Conservation (phyloP, 2,113 vertebrate species). For the Chloropsis cyanopogon region DNA sequence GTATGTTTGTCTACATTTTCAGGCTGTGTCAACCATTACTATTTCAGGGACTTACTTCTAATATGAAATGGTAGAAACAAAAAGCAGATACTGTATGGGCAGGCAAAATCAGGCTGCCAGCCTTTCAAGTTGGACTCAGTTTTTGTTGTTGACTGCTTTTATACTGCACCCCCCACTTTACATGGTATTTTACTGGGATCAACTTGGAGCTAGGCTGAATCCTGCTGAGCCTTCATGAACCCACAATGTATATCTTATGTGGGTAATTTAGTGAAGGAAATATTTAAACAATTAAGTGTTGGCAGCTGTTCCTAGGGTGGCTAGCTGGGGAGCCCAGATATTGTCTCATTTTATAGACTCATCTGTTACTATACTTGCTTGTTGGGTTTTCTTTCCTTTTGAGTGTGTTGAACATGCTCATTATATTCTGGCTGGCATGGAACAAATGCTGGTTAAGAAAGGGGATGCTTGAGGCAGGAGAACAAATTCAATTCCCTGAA, state of each 20-base stretch:
- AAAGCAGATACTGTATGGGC: neutral
- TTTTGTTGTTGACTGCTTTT: neutral
- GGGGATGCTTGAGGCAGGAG: neutral
- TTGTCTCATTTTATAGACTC: neutral
- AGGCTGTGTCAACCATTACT: neutral
- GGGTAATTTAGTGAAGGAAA: neutral
- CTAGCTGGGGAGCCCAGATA: neutral
- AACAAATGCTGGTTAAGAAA: neutral
- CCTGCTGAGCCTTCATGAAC: neutral
- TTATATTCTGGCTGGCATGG: neutral
- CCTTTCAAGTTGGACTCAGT: neutral
- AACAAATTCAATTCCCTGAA: neutral
- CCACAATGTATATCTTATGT: neutral
- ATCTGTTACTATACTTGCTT: neutral
- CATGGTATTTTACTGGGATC: neutral
- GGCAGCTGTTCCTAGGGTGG: neutral
- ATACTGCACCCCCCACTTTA: neutral
- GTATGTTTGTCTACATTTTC: neutral
- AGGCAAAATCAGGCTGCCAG: neutral
- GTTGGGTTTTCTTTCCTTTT: neutral
- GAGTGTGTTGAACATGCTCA: neutral
- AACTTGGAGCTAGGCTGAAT: neutral
- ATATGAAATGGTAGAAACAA: neutral
- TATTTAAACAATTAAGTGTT: neutral
- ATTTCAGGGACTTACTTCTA: neutral